Evolutionary conservation across 2,888 invertebrate genomes (phyloP).

Genomic region (Trypoxylon attenuatum): DNA sequence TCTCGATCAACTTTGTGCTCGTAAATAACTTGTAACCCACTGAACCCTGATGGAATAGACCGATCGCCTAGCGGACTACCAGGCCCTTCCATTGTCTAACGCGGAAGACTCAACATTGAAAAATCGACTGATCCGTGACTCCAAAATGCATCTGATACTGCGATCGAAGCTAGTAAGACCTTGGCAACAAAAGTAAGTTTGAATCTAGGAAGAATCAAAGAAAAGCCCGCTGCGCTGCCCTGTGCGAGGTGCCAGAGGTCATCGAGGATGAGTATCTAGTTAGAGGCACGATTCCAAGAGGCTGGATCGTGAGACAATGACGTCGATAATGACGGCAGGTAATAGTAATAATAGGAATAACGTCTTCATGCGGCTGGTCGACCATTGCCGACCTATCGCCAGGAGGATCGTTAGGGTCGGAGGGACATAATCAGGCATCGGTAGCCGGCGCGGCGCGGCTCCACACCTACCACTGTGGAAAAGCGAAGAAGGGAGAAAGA

Average conservation of each 20-base stretch:
- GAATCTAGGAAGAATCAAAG: no score
- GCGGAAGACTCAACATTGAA: no score
- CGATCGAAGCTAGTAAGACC: no score
- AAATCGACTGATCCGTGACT: no score
- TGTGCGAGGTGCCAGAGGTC: not conserved
- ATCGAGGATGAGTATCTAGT: not conserved
- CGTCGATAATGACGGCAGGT: slow-evolving; percentile 55
- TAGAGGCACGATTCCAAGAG: slow-evolving; percentile 16
- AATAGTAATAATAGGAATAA: slow-evolving; percentile 61
- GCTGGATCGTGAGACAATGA: slow-evolving; percentile 49
- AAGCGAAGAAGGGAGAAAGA: slow-evolving; percentile 36
- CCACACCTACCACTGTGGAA: no score
- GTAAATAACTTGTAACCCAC: slow-evolving; percentile 35
- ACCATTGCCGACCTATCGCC: slow-evolving; percentile 16
- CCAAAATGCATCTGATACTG: no score
- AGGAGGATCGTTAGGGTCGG: slow-evolving; percentile 9
- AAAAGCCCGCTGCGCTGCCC: no score
- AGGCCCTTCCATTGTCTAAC: no score
- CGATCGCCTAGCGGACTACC: no score
- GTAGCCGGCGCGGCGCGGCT: slow-evolving; percentile 37
- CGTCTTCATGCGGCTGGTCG: slow-evolving; percentile 50
- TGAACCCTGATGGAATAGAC: slow-evolving; percentile 27
- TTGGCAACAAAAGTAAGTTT: no score
- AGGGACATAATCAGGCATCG: slow-evolving; percentile 26
- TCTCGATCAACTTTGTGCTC: slow-evolving; percentile 27